phyloP scores from a whole-genome alignment of 2,797 vertebrate species.

The Crocidura indochinensis region DNA sequence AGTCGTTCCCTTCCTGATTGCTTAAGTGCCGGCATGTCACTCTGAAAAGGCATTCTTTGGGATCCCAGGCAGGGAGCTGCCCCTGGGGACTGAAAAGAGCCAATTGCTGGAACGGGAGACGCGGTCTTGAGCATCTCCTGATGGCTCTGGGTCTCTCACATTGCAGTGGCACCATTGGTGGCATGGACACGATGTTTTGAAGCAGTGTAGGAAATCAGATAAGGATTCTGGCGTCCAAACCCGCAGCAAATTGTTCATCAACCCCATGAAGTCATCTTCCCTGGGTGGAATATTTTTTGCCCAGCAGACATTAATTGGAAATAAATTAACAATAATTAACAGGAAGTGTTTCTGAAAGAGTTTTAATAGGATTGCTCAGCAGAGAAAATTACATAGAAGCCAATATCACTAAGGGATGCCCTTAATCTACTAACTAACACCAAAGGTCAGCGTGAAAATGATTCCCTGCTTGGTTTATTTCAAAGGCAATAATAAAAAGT shows the following conservation, averaged over 20 bases:
- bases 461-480: background rate
- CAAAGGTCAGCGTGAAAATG: background rate
- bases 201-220: background rate
- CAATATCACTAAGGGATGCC: background rate
- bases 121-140: no score
- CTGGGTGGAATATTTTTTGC: constrained; percentile 3
- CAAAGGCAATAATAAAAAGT: background rate
- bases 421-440: background rate
- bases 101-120: no score
- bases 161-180: background rate
- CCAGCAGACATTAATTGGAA: background rate
- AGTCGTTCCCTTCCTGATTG: background rate
- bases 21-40: constrained; percentile 21
- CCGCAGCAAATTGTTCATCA: background rate
- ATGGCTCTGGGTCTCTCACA: background rate
- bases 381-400: constrained; percentile 30
- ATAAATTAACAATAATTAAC: constrained; percentile 47
- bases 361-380: background rate
- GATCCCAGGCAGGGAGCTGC: background rate
- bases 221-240: background rate
- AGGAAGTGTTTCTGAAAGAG: constrained; percentile 47
- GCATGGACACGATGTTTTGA: background rate
- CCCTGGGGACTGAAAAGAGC: background rate
- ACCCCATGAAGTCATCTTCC: background rate
- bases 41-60: background rate